Conservation (phyloP, 2,888 invertebrate species). For the Erannis defoliaria region DNA sequence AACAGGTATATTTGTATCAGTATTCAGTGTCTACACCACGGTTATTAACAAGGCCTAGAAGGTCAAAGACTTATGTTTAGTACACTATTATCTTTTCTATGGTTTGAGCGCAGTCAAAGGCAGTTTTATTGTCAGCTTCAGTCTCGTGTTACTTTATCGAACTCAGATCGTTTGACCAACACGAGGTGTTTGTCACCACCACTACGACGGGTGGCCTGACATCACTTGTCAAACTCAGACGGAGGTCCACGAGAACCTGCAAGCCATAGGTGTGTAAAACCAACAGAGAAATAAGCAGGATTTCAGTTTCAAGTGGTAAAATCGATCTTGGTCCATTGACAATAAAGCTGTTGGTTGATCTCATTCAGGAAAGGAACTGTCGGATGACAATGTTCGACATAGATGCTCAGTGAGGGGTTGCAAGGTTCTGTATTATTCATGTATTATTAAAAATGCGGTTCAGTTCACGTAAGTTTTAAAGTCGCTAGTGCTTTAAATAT, state of each 20-base stretch:
- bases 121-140: neutral
- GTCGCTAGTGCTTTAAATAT: no score
- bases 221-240: conserved; percentile 1
- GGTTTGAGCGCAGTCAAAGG: neutral
- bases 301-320: neutral
- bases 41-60: no score
- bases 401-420: neutral
- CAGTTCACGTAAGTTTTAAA: no score
- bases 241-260: neutral
- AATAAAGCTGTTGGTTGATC: neutral
- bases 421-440: no score
- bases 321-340: neutral
- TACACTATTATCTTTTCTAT: no score
- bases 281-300: neutral
- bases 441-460: no score
- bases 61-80: no score
- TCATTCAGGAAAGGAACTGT: neutral
- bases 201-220: neutral
- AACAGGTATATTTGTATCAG: no score
- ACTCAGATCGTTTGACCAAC: neutral
- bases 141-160: neutral
- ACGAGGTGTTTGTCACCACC: neutral
- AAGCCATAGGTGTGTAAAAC: neutral
- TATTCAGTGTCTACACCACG: no score
- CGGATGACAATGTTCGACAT: neutral